A percentile compares a stretch with the other conserved stretches of the same genome.
phyloP scores from a whole-genome alignment of 2,888 invertebrate species.

The Camptogramma bilineatum region DNA sequence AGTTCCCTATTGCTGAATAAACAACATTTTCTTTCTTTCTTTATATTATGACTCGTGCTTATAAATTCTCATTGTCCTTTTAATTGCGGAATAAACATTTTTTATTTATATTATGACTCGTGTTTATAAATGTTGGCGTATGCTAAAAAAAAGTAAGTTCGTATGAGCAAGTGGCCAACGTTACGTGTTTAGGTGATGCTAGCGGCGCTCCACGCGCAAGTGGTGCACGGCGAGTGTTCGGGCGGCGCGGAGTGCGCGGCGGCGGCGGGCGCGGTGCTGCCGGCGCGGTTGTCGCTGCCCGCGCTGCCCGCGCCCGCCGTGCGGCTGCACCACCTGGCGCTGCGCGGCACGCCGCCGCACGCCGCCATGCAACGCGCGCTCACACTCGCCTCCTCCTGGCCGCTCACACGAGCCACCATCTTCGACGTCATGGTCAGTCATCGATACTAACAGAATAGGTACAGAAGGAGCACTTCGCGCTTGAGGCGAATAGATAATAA shows the following conservation, averaged over 20 bases:
- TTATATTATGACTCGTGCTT: too few species aligned
- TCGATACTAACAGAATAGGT: neutral
- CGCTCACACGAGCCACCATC: constrained; percentile 95
- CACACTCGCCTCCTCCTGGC: constrained; percentile 97
- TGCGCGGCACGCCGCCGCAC: constrained; percentile 93
- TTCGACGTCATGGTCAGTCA: constrained; percentile 95
- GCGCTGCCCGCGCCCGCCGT: constrained; percentile 94
- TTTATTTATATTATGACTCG: too few species aligned
- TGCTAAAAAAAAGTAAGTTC: too few species aligned
- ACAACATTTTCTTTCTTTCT: too few species aligned
- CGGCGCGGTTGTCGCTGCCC: constrained; percentile 92
- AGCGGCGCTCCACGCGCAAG: constrained; percentile 96
- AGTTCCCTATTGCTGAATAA: too few species aligned
- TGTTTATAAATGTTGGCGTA: too few species aligned
- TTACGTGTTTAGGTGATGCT: constrained; percentile 99
- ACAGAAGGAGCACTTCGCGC: neutral
- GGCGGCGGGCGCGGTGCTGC: constrained; percentile 91
- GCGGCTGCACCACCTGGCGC: constrained; percentile 95
- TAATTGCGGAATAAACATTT: too few species aligned
- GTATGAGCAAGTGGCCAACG: too few species aligned
- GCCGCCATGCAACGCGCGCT: constrained; percentile 97
- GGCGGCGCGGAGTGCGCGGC: constrained; percentile 89
- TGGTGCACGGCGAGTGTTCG: constrained; percentile 94
- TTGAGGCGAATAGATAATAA: too few species aligned
- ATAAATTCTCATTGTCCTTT: too few species aligned